Evolutionary conservation across 2,888 invertebrate genomes (phyloP).

Genomic region (Panzeria rudis): DNA sequence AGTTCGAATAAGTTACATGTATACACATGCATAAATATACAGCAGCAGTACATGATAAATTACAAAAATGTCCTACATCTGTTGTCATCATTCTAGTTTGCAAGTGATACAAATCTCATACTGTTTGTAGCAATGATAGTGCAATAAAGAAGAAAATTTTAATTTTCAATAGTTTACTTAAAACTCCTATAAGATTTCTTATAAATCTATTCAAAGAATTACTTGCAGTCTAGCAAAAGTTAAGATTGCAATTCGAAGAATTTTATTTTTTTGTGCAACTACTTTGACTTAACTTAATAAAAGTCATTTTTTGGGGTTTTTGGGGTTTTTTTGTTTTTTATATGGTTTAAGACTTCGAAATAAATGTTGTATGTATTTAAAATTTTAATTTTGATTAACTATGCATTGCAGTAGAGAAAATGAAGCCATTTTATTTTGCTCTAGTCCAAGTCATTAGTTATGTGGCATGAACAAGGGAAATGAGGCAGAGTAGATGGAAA

Average conservation of each 20-base stretch:
- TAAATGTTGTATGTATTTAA: too few relatives aligned
- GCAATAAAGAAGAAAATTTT: not conserved
- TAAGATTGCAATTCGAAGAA: not conserved
- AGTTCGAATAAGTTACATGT: slow-evolving; percentile 21
- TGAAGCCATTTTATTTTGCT: slow-evolving; percentile 37
- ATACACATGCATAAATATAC: not conserved
- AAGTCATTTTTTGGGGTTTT: slow-evolving; percentile 51
- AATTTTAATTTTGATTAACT: slow-evolving; percentile 59
- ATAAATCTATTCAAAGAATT: not conserved
- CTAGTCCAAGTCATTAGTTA: slow-evolving; percentile 33
- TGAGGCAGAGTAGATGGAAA: not conserved
- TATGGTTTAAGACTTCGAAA: too few relatives aligned
- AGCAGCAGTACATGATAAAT: slow-evolving; percentile 52
- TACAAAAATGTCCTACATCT: slow-evolving; percentile 57
- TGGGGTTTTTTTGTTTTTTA: slow-evolving; percentile 9
- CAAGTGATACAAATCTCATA: slow-evolving; percentile 2
- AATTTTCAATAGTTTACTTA: slow-evolving; percentile 10
- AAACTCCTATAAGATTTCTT: not conserved
- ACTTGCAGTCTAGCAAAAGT: not conserved
- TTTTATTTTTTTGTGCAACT: not conserved
- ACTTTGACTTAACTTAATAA: slow-evolving; percentile 52
- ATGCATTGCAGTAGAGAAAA: slow-evolving; percentile 15
- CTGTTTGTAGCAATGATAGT: not conserved
- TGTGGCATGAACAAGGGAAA: slow-evolving; percentile 28
- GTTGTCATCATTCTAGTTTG: slow-evolving; percentile 34